Evolutionary conservation across 2,888 invertebrate genomes (phyloP), one percentile per base, ranked within the genome.

Genomic region (Blastobasis adustella): DNA sequence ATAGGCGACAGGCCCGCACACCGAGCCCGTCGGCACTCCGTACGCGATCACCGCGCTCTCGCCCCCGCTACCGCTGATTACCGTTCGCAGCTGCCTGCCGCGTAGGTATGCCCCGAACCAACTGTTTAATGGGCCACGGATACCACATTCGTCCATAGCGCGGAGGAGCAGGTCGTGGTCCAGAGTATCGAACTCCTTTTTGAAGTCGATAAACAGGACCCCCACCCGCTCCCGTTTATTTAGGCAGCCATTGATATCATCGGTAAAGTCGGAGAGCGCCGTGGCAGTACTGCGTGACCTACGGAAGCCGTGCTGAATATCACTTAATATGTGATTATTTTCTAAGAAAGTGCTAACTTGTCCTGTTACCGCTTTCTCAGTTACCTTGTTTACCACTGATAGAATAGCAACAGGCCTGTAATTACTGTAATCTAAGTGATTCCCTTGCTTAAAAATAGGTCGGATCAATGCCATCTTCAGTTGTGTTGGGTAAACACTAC

Each of bases 21-120:
- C 58, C 6, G 60, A 61, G 0, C 60, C 62, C 44, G 60, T 59
- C 1, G 62, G 58, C 37, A 58, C 61, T 10, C 59, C 60, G 9
- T 57, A 47, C 6, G 49, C 48, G 0, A 54, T 52, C 1, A 5
- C 8, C 5, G 54, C 10, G 5, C 36, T 10, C 0, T 54, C 39
- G 49, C 58, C 61, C 6, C 37, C 4, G 0, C 36, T 47, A 7
- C 54, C 37, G 8, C 45, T 36, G 5, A 61, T 39, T 49, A 50
- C 59, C 0, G 59, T 57, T 0, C 6, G 5, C 36, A 52, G 58
- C 1, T 44, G 45, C 23, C 59, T 49, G 36, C 54, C 46, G n/a
- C 10, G 46, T 0, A 60, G 45, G 46, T 61, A 60, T 23, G 57
- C 45, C 45, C 38, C 10, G 38, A 54, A 60, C 56, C 59, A 60